Evolutionary conservation across 2,888 invertebrate genomes (phyloP), one percentile per base, ranked within the genome.

Genomic region (Spialia ferax): DNA sequence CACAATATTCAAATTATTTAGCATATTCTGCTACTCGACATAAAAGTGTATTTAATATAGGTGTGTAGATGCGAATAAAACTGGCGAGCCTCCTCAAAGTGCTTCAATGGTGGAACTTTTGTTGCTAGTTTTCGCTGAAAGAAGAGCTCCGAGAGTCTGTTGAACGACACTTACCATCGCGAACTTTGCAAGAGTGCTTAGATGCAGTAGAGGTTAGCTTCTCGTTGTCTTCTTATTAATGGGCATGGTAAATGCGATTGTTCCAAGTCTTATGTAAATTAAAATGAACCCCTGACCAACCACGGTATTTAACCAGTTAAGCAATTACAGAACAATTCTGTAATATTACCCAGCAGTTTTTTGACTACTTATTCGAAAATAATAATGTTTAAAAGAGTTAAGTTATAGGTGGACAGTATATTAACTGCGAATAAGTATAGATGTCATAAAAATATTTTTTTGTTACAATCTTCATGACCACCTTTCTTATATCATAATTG

Each of bases 141-240:
- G 66, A 66, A 54, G 66, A 60, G 54, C 42, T 26, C 20, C 22
- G 15, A 66, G 66, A 60, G 54, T 45, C 54, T 60, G 26, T 65
- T 60, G 65, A 60, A 54, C 42, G 42, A 15, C 65, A 60, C 65
- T 65, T 54, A 52, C 54, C 42, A 50, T 38, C 50, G 26, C 52
- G 65, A 60, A 50, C 50, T 42, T 54, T 18, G 57, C 6, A 52
- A 66, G 65, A 26, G 65, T 66, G 54, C 65, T 66, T 20, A 60
- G 42, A 60, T 13, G 54, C 45, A 65, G 65, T 38, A 65, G n/a
- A n/a, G 52, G 20, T 66, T 60, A 52, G 52, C 65, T 57, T 54
- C 29, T 54, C 52, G 42, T n/a, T 48, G 38, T 60, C 32, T 52
- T 59, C 52, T 65, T 65, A 59, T 65, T 59, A 65, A 57, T 57